Percentiles rank a stretch among this genome's conserved stretches.
phyloP scores from a whole-genome alignment of 2,113 vertebrate genomes.

The Chrysemys picta region DNA sequence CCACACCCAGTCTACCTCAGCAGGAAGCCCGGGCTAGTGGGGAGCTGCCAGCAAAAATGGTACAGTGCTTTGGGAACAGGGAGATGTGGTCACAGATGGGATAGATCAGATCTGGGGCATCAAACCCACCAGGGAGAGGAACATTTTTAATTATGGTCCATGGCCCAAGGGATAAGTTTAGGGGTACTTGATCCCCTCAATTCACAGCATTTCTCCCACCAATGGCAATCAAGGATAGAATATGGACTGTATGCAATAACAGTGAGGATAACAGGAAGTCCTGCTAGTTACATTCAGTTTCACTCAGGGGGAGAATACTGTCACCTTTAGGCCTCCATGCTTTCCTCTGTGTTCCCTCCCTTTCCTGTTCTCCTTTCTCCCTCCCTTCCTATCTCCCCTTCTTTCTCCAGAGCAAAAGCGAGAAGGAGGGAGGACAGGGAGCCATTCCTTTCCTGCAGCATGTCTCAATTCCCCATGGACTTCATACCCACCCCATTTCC shows the following conservation, averaged over 20 bases:
- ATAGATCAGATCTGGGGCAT: not conserved
- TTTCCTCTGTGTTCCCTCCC: not conserved
- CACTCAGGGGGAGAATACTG: not conserved
- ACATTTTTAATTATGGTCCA: not conserved
- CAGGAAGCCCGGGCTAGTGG: not conserved
- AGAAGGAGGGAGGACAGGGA: not conserved
- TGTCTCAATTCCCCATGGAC: not conserved
- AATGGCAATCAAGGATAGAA: not conserved
- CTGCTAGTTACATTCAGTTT: not conserved
- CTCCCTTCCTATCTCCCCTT: not conserved
- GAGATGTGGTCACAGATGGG: too few species aligned
- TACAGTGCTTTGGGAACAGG: not conserved
- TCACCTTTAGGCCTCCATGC: accelerated
- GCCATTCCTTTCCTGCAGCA: not conserved
- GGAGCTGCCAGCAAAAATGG: not conserved
- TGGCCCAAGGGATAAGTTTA: not conserved
- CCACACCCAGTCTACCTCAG: not conserved
- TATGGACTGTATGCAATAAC: not conserved
- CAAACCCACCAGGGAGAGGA: not conserved
- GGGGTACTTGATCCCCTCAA: not conserved
- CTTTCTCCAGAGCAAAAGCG: not conserved
- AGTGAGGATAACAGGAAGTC: not conserved
- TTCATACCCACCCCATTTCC: not conserved
- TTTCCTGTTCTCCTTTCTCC: not conserved
- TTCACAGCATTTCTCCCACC: not conserved